Percentiles rank a stretch among this genome's conserved stretches.
These are phyloP conservation scores for Bombus consobrinus DNA, from an alignment of 1,140 invertebrate species.

Conservation along the genomic window DNA sequence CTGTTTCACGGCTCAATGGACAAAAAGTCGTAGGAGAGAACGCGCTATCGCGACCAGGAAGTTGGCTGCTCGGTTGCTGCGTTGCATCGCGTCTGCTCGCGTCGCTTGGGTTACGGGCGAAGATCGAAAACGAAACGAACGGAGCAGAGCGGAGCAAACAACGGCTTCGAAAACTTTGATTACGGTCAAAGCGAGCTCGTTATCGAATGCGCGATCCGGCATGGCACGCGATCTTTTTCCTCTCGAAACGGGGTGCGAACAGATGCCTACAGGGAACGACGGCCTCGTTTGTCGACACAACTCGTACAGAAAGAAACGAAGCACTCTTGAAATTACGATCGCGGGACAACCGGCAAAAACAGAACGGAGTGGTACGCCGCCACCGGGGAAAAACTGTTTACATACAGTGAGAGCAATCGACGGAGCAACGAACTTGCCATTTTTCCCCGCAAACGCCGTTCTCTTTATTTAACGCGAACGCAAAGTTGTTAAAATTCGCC, in stretches of 20 bases:
- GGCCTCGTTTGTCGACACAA: constrained; percentile 8
- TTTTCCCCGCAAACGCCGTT: not conserved
- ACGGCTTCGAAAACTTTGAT: constrained; percentile 44
- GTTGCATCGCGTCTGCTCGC: too few species aligned
- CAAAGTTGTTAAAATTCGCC: constrained; percentile 20
- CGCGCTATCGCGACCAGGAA: not conserved
- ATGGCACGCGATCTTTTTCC: not conserved
- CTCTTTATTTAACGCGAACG: not conserved
- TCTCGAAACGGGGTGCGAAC: not conserved
- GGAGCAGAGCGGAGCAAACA: constrained; percentile 2
- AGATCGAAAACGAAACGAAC: constrained; percentile 29
- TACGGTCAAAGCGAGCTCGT: constrained; percentile 23
- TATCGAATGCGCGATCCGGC: constrained; percentile 11
- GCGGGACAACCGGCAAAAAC: constrained; percentile 4
- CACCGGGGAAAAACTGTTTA: constrained; percentile 17
- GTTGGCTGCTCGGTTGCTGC: not conserved
- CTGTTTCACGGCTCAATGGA: constrained; percentile 42
- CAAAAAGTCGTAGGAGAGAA: constrained; percentile 35
- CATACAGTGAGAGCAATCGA: constrained; percentile 10
- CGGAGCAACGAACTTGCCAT: constrained; percentile 16
- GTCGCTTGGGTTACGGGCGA: not conserved
- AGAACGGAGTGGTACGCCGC: not conserved
- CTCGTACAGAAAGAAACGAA: constrained; percentile 8
- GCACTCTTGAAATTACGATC: constrained; percentile 40
- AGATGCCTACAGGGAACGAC: not conserved